These are phyloP conservation scores for Eustalomyia histrio DNA, from an alignment of 2,888 invertebrate genomes.

Conservation along the genomic window DNA sequence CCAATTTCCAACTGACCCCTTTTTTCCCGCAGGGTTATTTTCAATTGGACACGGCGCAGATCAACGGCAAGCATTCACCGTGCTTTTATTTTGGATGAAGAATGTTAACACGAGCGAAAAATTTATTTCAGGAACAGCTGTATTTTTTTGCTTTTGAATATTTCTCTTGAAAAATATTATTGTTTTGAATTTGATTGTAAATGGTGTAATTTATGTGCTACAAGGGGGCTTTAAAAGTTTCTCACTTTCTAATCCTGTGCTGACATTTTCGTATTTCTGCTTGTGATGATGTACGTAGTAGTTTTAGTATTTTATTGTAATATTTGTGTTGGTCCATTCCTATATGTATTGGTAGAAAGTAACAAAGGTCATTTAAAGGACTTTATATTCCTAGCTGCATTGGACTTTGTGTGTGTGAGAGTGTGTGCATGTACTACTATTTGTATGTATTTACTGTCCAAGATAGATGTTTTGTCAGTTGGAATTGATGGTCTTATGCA, in stretches of 20 bases:
- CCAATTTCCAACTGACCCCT: too few relatives aligned
- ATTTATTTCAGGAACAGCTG: too few relatives aligned
- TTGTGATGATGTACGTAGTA: conserved; percentile 4
- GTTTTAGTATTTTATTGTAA: conserved; percentile 6
- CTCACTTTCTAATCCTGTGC: conserved; percentile 57
- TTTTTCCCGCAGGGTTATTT: too few relatives aligned
- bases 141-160: too few relatives aligned
- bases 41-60: too few relatives aligned
- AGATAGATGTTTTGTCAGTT: conserved; percentile 77
- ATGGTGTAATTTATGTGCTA: background rate
- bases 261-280: conserved; percentile 46
- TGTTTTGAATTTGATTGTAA: background rate
- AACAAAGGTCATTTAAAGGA: conserved; percentile 76
- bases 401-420: background rate
- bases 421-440: background rate
- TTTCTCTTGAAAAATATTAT: too few relatives aligned
- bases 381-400: conserved; percentile 60
- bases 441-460: conserved; percentile 43
- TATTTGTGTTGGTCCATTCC: conserved; percentile 33
- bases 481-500: conserved; percentile 75
- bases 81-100: too few relatives aligned
- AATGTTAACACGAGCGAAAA: too few relatives aligned
- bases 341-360: background rate
- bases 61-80: too few relatives aligned
- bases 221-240: conserved; percentile 10